Base-by-base conservation (phyloP, 2,888 invertebrate genomes). In the Anticlea derivata region DNA sequence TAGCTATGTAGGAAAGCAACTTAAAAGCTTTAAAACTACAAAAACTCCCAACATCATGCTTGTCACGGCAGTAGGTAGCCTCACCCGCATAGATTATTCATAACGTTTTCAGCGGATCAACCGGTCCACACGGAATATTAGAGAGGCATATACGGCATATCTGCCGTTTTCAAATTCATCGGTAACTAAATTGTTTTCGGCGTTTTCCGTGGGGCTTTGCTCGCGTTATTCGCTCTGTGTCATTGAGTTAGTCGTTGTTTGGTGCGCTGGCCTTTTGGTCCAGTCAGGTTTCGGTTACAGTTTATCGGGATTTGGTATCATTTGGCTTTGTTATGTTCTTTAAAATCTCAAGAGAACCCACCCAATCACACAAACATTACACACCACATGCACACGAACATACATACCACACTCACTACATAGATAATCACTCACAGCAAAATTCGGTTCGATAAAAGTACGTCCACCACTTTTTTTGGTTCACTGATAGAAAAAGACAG, bases 71-170 rank as follows among this genome's bases (percentile, higher is more conserved):
- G 23, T 20, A 20, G 34, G 10, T 24, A n/a, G 24, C 17, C 33
- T 27, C 44, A 26, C 51, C 7, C 46, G 38, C 61, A 73, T 87
- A 80, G 87, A 83, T 85, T 87, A 88, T 89, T 84, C 86, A 89
- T 80, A 78, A 75, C 72, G 80, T 84, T 88, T 86, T 87, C 87
- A 85, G 70, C 85, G 75, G 68, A 70, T 74, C 73, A 67, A 72
- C 68, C 76, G 75, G 68, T 68, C 83, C 86, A 88, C 78, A 89
- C 85, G 81, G 89, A 88, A 89, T 89, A 86, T 88, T 86, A 83
- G 86, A 88, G 81, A 68, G 34, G 48, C 40, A 40, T 47, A 47
- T 48, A 34, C 41, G 23, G 68, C 73, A 74, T 79, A 80, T 78
- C 74, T 75, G 65, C 70, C 75, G 78, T 81, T 83, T 79, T 75